Percentiles rank a stretch among this genome's conserved stretches.
These are phyloP conservation scores for Pharmacophagus antenor DNA, from an alignment of 2,888 invertebrate species.

Conservation along the genomic window DNA sequence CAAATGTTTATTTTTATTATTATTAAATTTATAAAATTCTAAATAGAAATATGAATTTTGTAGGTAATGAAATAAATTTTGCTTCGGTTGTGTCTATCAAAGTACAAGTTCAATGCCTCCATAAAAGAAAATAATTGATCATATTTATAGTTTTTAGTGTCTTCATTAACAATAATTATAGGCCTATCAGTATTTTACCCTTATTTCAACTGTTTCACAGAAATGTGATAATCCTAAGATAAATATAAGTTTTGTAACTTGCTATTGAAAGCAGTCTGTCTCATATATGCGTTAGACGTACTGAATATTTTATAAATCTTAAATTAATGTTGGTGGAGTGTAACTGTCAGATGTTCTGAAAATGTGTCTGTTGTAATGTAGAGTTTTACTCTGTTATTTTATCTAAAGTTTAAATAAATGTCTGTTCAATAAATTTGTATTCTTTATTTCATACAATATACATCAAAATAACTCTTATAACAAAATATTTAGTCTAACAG, in stretches of 20 bases:
- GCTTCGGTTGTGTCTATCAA: neutral
- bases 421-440: conserved; percentile 61
- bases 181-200: conserved; percentile 35
- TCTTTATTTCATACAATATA: conserved; percentile 45
- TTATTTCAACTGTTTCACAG: conserved; percentile 32
- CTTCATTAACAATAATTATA: conserved; percentile 30
- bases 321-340: conserved; percentile 5
- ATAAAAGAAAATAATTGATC: conserved; percentile 10
- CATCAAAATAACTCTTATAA: conserved; percentile 29
- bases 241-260: conserved; percentile 26
- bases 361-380: conserved; percentile 47
- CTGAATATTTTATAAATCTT: conserved; percentile 8
- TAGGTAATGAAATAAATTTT: neutral
- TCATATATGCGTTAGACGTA: conserved; percentile 12
- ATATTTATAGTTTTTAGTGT: conserved; percentile 16
- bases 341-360: conserved; percentile 45
- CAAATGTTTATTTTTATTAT: conserved; percentile 10
- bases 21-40: conserved; percentile 5
- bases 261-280: conserved; percentile 3
- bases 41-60: too few species aligned
- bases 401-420: conserved; percentile 78
- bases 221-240: conserved; percentile 35
- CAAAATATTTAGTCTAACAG: conserved; percentile 28
- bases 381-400: conserved; percentile 69
- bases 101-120: conserved; percentile 30